Percentiles rank a stretch among this genome's conserved stretches.
phyloP scores from a whole-genome alignment of 1,140 invertebrate species.

The Atta cephalotes region DNA sequence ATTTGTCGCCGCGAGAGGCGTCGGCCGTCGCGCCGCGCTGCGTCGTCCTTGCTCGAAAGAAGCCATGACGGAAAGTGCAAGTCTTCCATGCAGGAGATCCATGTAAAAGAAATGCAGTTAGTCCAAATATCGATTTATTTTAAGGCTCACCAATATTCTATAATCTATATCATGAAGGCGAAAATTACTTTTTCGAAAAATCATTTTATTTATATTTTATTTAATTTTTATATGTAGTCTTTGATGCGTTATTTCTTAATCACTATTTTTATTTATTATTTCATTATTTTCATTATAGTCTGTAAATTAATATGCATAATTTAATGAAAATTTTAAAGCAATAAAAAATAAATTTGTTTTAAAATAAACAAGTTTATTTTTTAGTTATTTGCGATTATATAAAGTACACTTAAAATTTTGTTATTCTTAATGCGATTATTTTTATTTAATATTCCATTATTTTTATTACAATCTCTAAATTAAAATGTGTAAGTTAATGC shows the following conservation, averaged over 20 bases:
- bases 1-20: conserved; percentile 87
- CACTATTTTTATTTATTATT: conserved; percentile 1
- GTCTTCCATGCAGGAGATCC: background rate
- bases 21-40: conserved; percentile 51
- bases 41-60: conserved; percentile 67
- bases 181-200: background rate
- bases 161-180: background rate
- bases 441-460: background rate
- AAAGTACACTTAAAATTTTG: background rate
- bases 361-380: conserved; percentile 5
- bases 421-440: background rate
- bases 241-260: background rate
- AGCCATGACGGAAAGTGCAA: conserved; percentile 32
- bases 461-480: background rate
- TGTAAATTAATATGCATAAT: background rate
- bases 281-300: background rate
- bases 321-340: conserved; percentile 6
- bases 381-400: too few relatives aligned
- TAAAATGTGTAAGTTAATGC: background rate
- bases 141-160: background rate
- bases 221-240: background rate
- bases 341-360: background rate
- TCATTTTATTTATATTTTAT: background rate
- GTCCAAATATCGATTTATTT: background rate
- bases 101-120: background rate